These are phyloP conservation scores for Palythoa grandis DNA, from an alignment of 92 coral and sea anemone species.

Conservation along the genomic window DNA sequence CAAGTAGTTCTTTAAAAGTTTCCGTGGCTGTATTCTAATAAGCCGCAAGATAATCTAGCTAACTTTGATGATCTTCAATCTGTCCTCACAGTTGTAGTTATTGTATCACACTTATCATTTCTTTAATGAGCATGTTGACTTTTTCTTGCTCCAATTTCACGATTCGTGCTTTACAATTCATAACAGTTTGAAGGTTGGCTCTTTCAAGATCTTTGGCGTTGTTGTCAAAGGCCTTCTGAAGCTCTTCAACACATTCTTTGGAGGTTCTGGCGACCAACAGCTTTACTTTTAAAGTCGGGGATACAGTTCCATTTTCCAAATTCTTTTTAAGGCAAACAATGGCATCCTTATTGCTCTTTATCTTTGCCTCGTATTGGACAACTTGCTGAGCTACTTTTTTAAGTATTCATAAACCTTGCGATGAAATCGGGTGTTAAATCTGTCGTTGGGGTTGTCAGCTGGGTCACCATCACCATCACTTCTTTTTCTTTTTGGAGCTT, in stretches of 20 bases:
- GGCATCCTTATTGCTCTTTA: conserved; percentile 9
- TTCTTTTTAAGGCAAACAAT: not conserved
- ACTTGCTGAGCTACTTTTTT: conserved; percentile 13
- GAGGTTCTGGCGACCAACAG: conserved; percentile 11
- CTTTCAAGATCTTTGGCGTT: conserved; percentile 29
- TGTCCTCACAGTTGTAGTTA: conserved; percentile 21
- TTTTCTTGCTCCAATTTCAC: conserved; percentile 5
- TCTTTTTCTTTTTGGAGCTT: conserved; percentile 10
- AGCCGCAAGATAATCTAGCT: conserved; percentile 27
- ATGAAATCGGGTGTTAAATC: not conserved
- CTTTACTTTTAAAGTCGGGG: conserved; percentile 17
- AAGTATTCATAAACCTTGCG: conserved; percentile 1
- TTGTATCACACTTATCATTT: conserved; percentile 28
- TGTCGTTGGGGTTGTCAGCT: not conserved
- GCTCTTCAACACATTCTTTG: conserved; percentile 19
- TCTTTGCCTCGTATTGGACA: conserved; percentile 3
- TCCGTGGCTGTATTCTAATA: conserved; percentile 22
- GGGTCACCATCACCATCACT: not conserved
- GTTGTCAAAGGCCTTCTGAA: conserved; percentile 25
- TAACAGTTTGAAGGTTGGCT: conserved; percentile 9
- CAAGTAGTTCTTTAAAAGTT: conserved; percentile 20
- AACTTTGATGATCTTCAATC: conserved; percentile 18
- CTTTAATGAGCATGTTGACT: conserved; percentile 15
- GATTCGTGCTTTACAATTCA: conserved; percentile 18
- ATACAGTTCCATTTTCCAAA: not conserved